Conservation (phyloP, 2,797 vertebrate species). For the Smutsia gigantea region DNA sequence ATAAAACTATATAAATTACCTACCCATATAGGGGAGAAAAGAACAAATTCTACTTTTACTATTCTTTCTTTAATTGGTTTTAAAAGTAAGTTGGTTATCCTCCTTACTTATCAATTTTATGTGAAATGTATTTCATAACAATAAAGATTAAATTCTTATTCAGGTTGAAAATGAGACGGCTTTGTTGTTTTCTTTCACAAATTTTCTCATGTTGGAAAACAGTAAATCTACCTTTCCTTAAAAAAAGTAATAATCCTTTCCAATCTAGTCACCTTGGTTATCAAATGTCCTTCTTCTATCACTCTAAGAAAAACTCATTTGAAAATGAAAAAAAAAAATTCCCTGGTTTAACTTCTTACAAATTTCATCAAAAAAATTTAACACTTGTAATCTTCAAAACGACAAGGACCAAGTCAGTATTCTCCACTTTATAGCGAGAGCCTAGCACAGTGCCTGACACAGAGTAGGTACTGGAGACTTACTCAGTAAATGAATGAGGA, state of each 20-base stretch:
- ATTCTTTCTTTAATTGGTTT: neutral
- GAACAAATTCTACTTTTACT: neutral
- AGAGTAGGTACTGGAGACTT: too few species aligned
- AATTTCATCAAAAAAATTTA: conserved; percentile 12
- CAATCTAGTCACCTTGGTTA: neutral
- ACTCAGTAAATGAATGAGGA: neutral
- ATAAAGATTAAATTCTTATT: conserved; percentile 35
- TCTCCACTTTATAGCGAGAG: neutral
- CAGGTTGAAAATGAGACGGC: neutral
- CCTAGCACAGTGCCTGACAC: neutral
- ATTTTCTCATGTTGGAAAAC: conserved; percentile 36
- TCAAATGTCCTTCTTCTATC: neutral
- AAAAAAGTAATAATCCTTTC: conserved; percentile 37
- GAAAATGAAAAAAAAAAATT: neutral
- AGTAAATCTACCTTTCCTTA: conserved; percentile 19
- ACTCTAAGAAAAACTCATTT: neutral
- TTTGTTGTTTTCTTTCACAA: conserved; percentile 16
- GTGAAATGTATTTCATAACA: neutral
- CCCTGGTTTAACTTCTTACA: neutral
- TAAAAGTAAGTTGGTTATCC: neutral
- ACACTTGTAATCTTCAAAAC: neutral
- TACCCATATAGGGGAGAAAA: neutral
- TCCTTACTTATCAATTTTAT: neutral
- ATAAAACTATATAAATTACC: neutral
- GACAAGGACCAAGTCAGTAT: neutral